Evolutionary conservation across 2,888 invertebrate species (phyloP).

Genomic region (Palloptera scutellata): DNA sequence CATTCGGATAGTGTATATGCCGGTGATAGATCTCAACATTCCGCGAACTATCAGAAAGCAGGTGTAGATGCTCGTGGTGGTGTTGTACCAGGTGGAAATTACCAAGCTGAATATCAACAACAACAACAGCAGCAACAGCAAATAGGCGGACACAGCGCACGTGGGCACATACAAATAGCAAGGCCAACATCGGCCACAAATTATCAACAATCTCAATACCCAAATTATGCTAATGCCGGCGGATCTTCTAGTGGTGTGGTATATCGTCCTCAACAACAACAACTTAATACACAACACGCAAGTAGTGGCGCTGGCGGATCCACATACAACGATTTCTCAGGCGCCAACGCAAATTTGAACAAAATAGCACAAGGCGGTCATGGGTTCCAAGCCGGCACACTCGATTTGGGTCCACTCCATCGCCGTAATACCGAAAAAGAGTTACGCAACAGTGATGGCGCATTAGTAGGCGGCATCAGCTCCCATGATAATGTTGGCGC

Average conservation of each 20-base stretch:
- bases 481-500: slow-evolving; percentile 19
- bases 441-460: slow-evolving; percentile 43
- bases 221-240: slow-evolving; percentile 27
- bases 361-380: slow-evolving; percentile 48
- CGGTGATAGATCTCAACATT: slow-evolving; percentile 34
- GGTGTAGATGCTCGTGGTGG: slow-evolving; percentile 26
- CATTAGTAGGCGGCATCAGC: neutral
- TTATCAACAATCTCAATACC: slow-evolving; percentile 35
- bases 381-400: slow-evolving; percentile 55
- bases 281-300: slow-evolving; percentile 28
- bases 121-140: slow-evolving; percentile 27
- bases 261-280: slow-evolving; percentile 37
- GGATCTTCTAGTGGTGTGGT: slow-evolving; percentile 34
- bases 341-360: slow-evolving; percentile 39
- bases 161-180: slow-evolving; percentile 55
- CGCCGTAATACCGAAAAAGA: slow-evolving; percentile 61
- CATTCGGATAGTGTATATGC: slow-evolving; percentile 29
- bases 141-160: slow-evolving; percentile 45
- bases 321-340: slow-evolving; percentile 37
- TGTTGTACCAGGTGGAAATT: slow-evolving; percentile 19
- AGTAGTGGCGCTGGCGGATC: slow-evolving; percentile 36
- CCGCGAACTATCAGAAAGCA: slow-evolving; percentile 42
- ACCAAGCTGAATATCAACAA: slow-evolving; percentile 18
- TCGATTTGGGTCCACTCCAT: slow-evolving; percentile 55
- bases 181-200: slow-evolving; percentile 28